Evolutionary conservation across 1,140 invertebrate species (phyloP).

Genomic region (Bombus picipes): DNA sequence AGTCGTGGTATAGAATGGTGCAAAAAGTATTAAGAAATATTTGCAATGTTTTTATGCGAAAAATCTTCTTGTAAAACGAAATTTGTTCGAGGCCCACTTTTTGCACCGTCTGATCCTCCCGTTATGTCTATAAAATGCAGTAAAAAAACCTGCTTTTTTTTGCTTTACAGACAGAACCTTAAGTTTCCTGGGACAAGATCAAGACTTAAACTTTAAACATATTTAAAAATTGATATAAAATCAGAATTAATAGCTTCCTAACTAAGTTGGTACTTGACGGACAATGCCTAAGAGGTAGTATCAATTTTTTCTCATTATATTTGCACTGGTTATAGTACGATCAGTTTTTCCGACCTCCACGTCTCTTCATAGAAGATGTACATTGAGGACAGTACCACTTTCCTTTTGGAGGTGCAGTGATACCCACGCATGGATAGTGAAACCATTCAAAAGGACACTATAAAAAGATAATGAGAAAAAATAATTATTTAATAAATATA

Average conservation of each 20-base stretch:
- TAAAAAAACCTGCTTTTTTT: slow-evolving; percentile 45
- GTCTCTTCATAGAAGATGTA: slow-evolving; percentile 93
- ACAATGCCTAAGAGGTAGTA: slow-evolving; percentile 80
- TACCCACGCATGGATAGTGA: slow-evolving; percentile 98
- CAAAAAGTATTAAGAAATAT: slow-evolving; percentile 47
- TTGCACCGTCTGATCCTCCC: slow-evolving; percentile 37
- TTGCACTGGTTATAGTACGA: slow-evolving; percentile 57
- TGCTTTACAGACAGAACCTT: slow-evolving; percentile 43
- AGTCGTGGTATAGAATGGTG: slow-evolving; percentile 44
- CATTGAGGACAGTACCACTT: slow-evolving; percentile 99
- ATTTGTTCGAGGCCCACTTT: slow-evolving; percentile 42
- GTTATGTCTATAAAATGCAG: slow-evolving; percentile 50
- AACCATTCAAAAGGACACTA: slow-evolving; percentile 99
- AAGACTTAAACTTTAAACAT: slow-evolving; percentile 64
- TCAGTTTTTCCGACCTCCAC: slow-evolving; percentile 89
- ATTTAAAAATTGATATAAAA: slow-evolving; percentile 73
- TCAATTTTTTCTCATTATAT: slow-evolving; percentile 62
- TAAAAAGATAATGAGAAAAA: slow-evolving; percentile 69
- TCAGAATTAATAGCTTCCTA: slow-evolving; percentile 69
- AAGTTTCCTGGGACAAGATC: slow-evolving; percentile 47
- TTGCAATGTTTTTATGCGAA: slow-evolving; percentile 18
- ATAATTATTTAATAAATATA: neutral
- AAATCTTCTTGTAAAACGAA: slow-evolving; percentile 24
- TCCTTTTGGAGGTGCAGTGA: slow-evolving; percentile 97
- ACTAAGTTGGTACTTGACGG: slow-evolving; percentile 71